These are phyloP conservation scores for Stichodactyla mertensii DNA, from an alignment of 64 coral and sea anemone genomes.

Conservation along the genomic window DNA sequence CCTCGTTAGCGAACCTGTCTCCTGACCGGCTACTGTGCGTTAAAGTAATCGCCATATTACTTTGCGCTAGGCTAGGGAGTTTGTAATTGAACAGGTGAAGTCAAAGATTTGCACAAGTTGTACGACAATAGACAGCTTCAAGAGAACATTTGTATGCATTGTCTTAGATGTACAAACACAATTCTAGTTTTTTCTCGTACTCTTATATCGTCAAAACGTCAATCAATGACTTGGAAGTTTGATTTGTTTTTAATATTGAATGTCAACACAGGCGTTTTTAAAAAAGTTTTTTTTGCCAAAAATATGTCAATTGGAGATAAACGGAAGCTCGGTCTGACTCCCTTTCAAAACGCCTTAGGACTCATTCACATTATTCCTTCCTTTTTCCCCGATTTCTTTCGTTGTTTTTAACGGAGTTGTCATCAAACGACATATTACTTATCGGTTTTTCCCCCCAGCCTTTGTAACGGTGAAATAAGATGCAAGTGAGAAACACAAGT, in stretches of 20 bases:
- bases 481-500: not conserved
- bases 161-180: not conserved
- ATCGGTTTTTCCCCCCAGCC: not conserved
- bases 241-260: slow-evolving; percentile 14
- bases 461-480: not conserved
- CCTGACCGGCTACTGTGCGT: not conserved
- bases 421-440: not conserved
- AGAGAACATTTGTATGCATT: slow-evolving; percentile 12
- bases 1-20: not conserved
- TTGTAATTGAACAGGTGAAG: slow-evolving; percentile 17
- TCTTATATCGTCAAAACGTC: slow-evolving; percentile 3
- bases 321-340: not conserved
- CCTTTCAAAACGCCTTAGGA: not conserved
- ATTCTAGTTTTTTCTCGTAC: not conserved
- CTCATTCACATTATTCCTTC: no score
- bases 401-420: not conserved
- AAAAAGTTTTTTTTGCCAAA: not conserved
- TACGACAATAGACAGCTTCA: slow-evolving; percentile 1
- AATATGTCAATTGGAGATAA: not conserved
- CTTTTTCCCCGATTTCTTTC: not conserved
- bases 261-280: slow-evolving; percentile 8
- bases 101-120: slow-evolving; percentile 3
- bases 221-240: not conserved
- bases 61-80: not conserved
- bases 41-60: not conserved